Evolutionary conservation across 1,140 invertebrate species (phyloP), one percentile per base, ranked within the genome.

Genomic region (Tyrophagus putrescentiae): DNA sequence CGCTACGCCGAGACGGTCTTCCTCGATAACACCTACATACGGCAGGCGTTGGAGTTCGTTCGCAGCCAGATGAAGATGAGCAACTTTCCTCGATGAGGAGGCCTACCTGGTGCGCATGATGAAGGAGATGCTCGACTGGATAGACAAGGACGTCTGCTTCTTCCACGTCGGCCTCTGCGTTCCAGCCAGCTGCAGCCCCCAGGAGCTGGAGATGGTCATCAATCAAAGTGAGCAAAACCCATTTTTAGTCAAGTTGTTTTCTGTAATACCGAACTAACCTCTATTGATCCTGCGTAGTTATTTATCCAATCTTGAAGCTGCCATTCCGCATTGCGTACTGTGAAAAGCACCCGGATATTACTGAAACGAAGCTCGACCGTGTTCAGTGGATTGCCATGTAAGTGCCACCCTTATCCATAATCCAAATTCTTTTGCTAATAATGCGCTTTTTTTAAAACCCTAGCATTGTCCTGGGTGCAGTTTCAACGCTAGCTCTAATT

Each of bases 311-410:
- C 7, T n/a, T 54, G n/a, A 9, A 54, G 36, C 7, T 54, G 9
- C 18, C 28, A 32, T 54, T 54, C 9, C 18, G 52, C n/a, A 13
- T 54, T 31, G 5, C 31, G 6, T 54, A 23, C 36, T 54, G 18
- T 9, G 52, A 54, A 54, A 41, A 11, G 16, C 18, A 23, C 9
- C 5, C 7, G 25, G 18, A 54, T 5, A 32, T 54, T 9, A 27
- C 7, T 6, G 6, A 54, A 6, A 54, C 18, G 5, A 32, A 31
- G 25, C 9, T 31, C 5, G 52, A 54, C 11, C 6, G 6, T 11
- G 7, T 54, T 9, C 52, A 48, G 18, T 48, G 45, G 45, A 25
- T 48, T 48, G 45, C 45, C 7, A 48, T 48, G 45, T 48, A 7
- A 48, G 45, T 48, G 21, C 23, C 31, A 13, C 13, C 13, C 21